phyloP scores from a whole-genome alignment of 2,113 vertebrate species.

The Ranitomeya variabilis region DNA sequence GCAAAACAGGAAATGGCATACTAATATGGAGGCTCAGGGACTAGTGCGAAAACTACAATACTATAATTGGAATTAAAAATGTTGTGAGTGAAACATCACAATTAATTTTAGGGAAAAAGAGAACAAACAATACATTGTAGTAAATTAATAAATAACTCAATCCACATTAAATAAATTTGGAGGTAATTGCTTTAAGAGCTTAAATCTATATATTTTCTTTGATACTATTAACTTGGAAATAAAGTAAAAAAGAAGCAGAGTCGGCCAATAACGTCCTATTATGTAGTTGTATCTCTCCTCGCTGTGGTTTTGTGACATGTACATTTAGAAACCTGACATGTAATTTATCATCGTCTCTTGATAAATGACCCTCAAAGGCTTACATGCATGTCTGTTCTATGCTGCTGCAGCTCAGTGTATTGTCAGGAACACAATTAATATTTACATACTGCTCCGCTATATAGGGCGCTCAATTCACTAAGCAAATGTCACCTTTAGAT shows the following conservation, averaged over 20 bases:
- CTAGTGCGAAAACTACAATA: no score
- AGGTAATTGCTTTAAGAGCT: background rate
- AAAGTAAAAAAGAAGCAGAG: background rate
- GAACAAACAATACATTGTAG: background rate
- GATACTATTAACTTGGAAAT: background rate
- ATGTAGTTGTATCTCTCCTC: slow-evolving; percentile 17
- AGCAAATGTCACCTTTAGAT: slow-evolving; percentile 50
- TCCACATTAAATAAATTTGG: background rate
- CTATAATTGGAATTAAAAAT: no score
- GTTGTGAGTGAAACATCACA: background rate
- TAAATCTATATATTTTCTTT: background rate
- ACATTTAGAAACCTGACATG: slow-evolving; percentile 46
- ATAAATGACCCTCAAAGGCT: slow-evolving; percentile 51
- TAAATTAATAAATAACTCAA: background rate
- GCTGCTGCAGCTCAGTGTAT: slow-evolving; percentile 29
- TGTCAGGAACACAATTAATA: slow-evolving; percentile 48
- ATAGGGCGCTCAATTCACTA: slow-evolving; percentile 29
- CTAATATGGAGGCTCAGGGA: no score
- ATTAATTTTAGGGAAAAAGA: background rate
- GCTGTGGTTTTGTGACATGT: slow-evolving; percentile 35
- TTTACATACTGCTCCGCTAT: slow-evolving; percentile 49
- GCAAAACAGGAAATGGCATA: no score
- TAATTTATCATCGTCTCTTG: slow-evolving; percentile 54
- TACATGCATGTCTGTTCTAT: slow-evolving; percentile 49
- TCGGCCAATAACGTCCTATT: slow-evolving; percentile 9